Evolutionary conservation across 2,113 vertebrate species (phyloP).

Genomic region (Arvicanthis niloticus): DNA sequence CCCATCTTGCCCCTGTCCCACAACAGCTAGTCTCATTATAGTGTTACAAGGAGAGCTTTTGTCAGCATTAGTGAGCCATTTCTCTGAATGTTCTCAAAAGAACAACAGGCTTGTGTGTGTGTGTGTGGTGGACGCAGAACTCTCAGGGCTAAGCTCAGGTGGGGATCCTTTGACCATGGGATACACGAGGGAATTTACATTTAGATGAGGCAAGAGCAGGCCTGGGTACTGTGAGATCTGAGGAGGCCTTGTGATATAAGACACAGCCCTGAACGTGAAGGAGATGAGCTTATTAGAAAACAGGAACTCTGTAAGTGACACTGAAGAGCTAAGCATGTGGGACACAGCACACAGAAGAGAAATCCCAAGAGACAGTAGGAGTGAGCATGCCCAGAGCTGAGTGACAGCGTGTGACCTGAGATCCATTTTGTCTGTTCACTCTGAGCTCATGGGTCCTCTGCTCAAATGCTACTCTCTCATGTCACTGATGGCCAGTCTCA

Average conservation of each 20-base stretch:
- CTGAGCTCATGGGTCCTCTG: conserved; percentile 15
- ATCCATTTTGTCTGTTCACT: neutral
- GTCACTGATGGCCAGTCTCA: neutral
- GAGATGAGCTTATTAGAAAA: neutral
- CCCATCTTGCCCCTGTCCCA: neutral
- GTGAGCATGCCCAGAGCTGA: neutral
- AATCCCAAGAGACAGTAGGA: neutral
- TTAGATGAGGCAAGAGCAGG: neutral
- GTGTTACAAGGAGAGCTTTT: neutral
- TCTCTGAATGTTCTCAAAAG: neutral
- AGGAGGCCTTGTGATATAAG: neutral
- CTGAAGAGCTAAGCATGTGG: neutral
- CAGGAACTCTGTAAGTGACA: neutral
- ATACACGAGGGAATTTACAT: neutral
- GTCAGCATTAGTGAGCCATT: neutral
- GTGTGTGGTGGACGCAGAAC: neutral
- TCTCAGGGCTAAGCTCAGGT: neutral
- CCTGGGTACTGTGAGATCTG: neutral
- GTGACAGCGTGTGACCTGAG: neutral
- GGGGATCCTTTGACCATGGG: neutral
- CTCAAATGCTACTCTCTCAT: neutral
- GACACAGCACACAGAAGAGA: neutral
- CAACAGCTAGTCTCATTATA: neutral
- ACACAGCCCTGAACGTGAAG: neutral
- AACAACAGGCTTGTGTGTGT: neutral